These are phyloP conservation scores for Urophycis tenuis DNA, from an alignment of 2,797 vertebrate species.

Conservation along the genomic window DNA sequence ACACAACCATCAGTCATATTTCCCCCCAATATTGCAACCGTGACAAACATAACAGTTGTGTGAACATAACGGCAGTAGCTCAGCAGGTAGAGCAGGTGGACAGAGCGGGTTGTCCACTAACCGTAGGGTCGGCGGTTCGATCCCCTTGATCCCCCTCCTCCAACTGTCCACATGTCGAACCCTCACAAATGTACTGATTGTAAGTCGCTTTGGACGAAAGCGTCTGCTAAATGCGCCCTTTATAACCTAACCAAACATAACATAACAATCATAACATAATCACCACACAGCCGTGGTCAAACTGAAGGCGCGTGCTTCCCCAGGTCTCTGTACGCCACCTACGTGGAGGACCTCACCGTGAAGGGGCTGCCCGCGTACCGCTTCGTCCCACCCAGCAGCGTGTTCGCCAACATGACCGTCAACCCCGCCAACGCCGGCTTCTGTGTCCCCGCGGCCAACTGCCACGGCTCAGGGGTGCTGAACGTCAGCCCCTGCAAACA, in stretches of 20 bases:
- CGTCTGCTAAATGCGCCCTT: no score
- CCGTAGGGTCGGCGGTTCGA: no score
- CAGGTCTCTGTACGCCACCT: conserved; percentile 84
- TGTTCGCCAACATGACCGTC: conserved; percentile 76
- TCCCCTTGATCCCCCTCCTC: no score
- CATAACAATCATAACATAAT: no score
- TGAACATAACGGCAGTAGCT: not conserved
- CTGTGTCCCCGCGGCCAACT: conserved; percentile 82
- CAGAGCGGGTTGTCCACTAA: no score
- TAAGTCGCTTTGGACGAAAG: no score
- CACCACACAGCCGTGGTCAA: not conserved
- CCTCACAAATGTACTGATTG: no score
- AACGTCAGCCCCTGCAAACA: conserved; percentile 85
- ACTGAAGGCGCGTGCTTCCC: not conserved
- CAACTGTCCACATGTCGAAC: no score
- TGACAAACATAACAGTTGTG: not conserved
- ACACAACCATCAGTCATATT: not conserved
- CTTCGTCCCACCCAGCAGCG: conserved; percentile 74
- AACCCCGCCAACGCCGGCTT: conserved; percentile 89
- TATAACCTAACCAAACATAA: no score
- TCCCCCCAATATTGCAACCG: not conserved
- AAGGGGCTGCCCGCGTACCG: conserved; percentile 78
- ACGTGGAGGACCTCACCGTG: conserved; percentile 73
- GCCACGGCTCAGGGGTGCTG: conserved; percentile 82
- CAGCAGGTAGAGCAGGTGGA: no score